phyloP scores from a whole-genome alignment of 2,888 invertebrate species.

The Sarcophaga rosellei region DNA sequence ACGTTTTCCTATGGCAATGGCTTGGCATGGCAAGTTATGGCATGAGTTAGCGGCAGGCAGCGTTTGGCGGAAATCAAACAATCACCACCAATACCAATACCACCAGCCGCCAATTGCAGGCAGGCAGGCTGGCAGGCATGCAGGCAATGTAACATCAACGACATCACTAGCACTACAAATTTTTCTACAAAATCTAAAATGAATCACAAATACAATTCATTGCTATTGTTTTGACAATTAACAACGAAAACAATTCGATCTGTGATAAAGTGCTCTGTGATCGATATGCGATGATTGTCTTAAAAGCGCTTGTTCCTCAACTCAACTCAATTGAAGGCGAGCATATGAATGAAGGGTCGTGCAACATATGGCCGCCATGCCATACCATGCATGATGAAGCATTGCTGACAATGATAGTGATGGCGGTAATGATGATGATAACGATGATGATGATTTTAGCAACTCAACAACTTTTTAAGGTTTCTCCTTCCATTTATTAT shows the following conservation, averaged over 20 bases:
- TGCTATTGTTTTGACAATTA: constrained; percentile 68
- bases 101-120: constrained; percentile 22
- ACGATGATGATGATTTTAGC: constrained; percentile 33
- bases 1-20: constrained; percentile 15
- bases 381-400: constrained; percentile 48
- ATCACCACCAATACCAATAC: constrained; percentile 46
- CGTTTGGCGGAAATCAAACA: constrained; percentile 61
- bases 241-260: constrained; percentile 67
- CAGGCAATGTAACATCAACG: constrained; percentile 7
- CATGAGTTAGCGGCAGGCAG: constrained; percentile 21
- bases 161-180: constrained; percentile 59
- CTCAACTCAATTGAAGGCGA: constrained; percentile 14
- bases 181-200: constrained; percentile 63
- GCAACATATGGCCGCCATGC: constrained; percentile 2
- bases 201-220: constrained; percentile 67
- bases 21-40: constrained; percentile 10
- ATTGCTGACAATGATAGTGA: constrained; percentile 45
- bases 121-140: background rate
- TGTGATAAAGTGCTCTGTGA: constrained; percentile 51
- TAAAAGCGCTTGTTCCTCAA: constrained; percentile 5
- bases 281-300: constrained; percentile 24
- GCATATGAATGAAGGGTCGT: background rate
- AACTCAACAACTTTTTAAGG: constrained; percentile 58
- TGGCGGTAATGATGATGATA: too few relatives aligned
- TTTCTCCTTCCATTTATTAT: constrained; percentile 18